Evolutionary conservation across 2,797 vertebrate species (phyloP).

Genomic region (Ciconia nigra): DNA sequence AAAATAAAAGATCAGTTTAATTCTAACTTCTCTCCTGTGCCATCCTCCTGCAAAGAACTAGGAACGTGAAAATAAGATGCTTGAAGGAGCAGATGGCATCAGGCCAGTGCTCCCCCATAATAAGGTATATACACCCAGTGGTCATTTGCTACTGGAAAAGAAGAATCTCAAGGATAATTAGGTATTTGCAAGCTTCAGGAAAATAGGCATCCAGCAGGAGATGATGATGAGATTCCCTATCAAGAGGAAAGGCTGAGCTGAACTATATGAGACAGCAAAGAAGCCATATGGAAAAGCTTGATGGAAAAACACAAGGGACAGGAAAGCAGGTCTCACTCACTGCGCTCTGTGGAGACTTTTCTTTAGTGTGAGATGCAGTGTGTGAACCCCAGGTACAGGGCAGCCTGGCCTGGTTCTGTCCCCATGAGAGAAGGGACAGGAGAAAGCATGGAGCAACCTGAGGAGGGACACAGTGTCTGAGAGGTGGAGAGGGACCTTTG

Average conservation of each 20-base stretch:
- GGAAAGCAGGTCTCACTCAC: fast-evolving
- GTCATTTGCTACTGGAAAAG: neutral
- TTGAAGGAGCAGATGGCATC: neutral
- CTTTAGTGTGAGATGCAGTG: fast-evolving
- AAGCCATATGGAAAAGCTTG: neutral
- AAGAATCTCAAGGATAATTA: neutral
- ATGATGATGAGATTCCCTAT: neutral
- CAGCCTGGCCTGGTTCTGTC: neutral
- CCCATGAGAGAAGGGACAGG: neutral
- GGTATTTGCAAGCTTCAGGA: neutral
- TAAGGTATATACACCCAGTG: neutral
- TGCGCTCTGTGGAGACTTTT: neutral
- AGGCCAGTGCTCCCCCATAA: neutral
- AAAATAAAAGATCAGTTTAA: fast-evolving
- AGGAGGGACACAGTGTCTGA: neutral
- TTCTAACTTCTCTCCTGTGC: neutral
- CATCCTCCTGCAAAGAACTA: neutral
- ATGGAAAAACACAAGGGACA: neutral
- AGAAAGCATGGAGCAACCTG: neutral
- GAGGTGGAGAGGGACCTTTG: neutral
- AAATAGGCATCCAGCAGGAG: neutral
- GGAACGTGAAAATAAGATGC: neutral
- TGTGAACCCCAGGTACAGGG: neutral
- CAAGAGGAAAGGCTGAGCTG: neutral
- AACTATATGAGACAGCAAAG: neutral